These are phyloP conservation scores for Drosophila navojoa DNA, from an alignment of 1,140 invertebrate genomes.

Conservation along the genomic window DNA sequence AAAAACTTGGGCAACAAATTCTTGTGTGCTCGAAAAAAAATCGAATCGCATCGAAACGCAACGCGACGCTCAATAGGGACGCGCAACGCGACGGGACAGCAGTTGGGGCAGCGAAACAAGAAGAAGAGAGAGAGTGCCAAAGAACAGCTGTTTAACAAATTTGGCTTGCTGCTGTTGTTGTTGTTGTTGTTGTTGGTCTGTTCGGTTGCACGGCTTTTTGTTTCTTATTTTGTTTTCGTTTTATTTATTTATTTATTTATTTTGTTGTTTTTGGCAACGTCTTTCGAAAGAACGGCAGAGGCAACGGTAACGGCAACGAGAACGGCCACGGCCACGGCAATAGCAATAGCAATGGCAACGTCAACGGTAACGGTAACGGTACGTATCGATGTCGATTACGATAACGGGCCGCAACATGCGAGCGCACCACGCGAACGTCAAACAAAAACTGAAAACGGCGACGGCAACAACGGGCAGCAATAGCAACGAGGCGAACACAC, in stretches of 20 bases:
- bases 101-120: neutral
- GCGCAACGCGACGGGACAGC: conserved; percentile 23
- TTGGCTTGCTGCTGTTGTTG: conserved; percentile 1
- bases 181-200: neutral
- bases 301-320: neutral
- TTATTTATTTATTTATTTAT: neutral
- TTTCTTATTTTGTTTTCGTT: neutral
- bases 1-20: conserved; percentile 47
- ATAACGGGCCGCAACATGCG: conserved; percentile 63
- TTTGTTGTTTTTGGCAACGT: conserved; percentile 24
- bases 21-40: conserved; percentile 44
- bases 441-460: conserved; percentile 78
- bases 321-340: conserved; percentile 11
- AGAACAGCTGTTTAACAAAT: conserved; percentile 26
- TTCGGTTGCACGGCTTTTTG: conserved; percentile 4
- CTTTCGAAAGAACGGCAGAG: conserved; percentile 7
- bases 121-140: neutral
- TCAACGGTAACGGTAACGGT: conserved; percentile 23
- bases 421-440: conserved; percentile 74
- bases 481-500: conserved; percentile 31
- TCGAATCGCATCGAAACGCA: conserved; percentile 12
- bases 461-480: conserved; percentile 39
- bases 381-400: conserved; percentile 36
- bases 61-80: conserved; percentile 16
- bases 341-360: conserved; percentile 38